phyloP scores from a whole-genome alignment of 2,797 vertebrate genomes.

The Discoglossus pictus region DNA sequence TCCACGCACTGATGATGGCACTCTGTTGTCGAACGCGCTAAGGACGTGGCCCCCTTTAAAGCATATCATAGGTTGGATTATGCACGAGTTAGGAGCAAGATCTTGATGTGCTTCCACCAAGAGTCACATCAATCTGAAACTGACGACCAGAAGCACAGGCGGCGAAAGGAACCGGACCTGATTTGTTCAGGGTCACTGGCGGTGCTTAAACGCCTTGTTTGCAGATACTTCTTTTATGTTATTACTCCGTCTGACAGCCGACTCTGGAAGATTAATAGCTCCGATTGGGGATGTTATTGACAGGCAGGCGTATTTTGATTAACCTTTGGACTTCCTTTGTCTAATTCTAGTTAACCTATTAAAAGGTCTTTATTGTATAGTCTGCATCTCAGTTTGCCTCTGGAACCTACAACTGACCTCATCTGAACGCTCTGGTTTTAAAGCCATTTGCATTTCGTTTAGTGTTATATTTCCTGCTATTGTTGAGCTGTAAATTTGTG shows the following conservation, averaged over 20 bases:
- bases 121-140: conserved; percentile 69
- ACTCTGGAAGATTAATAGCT: conserved; percentile 68
- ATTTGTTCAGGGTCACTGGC: conserved; percentile 74
- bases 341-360: conserved; percentile 51
- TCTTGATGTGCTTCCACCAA: conserved; percentile 54
- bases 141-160: conserved; percentile 63
- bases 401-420: too few species aligned
- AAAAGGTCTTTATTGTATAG: too few species aligned
- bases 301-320: conserved; percentile 16
- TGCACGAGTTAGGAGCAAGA: too few species aligned
- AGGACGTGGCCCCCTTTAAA: too few species aligned
- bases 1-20: too few species aligned
- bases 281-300: conserved; percentile 12
- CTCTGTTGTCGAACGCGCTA: too few species aligned
- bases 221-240: conserved; percentile 70
- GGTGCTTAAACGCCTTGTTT: conserved; percentile 72
- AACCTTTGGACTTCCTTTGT: conserved; percentile 50
- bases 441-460: too few species aligned
- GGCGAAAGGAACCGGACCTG: conserved; percentile 64
- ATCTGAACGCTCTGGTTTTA: too few species aligned
- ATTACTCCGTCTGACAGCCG: conserved; percentile 68
- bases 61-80: too few species aligned
- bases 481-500: too few species aligned
- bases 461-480: too few species aligned
- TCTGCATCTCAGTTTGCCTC: too few species aligned